Conservation (phyloP, 2,113 vertebrate genomes). For the Melanocharis versteri region DNA sequence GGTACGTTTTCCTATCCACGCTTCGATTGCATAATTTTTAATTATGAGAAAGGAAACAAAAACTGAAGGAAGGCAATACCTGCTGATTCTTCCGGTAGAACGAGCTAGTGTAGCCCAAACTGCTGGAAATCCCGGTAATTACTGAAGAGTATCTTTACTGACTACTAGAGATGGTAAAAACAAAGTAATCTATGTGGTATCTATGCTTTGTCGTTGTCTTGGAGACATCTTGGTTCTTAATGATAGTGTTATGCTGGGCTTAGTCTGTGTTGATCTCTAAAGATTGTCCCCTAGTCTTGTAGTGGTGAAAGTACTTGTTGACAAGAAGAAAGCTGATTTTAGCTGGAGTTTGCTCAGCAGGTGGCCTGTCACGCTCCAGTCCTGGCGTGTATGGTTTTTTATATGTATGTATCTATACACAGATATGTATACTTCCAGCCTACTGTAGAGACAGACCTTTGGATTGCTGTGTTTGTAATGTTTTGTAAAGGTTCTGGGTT, state of each 20-base stretch:
- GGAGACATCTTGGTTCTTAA: not conserved
- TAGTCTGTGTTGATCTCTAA: not conserved
- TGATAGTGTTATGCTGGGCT: not conserved
- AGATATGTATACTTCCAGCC: not conserved
- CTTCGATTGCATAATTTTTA: not conserved
- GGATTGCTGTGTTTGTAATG: not conserved
- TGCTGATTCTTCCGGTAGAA: not conserved
- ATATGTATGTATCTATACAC: fast-evolving
- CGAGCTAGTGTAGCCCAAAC: not conserved
- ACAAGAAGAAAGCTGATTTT: not conserved
- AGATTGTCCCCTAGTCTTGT: not conserved
- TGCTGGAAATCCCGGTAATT: not conserved
- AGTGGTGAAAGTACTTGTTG: not conserved
- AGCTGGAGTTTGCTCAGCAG: not conserved
- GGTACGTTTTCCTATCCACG: not conserved
- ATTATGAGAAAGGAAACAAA: not conserved
- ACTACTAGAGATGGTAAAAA: not conserved
- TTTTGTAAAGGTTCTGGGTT: not conserved
- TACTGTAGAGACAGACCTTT: not conserved
- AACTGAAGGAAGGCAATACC: not conserved
- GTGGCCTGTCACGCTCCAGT: not conserved
- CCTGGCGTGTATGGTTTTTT: not conserved
- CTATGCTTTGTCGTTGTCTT: not conserved
- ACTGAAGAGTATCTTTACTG: not conserved
- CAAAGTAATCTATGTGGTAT: not conserved